A percentile compares a stretch with the other conserved stretches of the same genome.
These are phyloP conservation scores for Drosophila yooni DNA, from an alignment of 2,888 invertebrate genomes.

Conservation along the genomic window DNA sequence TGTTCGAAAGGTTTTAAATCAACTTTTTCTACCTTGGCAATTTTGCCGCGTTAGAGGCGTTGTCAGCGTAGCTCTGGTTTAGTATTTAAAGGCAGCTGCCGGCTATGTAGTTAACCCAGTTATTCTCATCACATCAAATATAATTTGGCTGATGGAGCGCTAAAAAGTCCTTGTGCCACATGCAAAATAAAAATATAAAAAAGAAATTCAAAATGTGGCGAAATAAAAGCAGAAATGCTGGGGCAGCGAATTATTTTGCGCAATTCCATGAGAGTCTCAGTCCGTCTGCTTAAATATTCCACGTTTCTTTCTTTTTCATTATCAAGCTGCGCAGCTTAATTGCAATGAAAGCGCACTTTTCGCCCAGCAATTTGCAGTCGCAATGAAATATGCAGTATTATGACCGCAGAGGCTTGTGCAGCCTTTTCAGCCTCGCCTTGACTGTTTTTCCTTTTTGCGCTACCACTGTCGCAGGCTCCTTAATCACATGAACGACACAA, in stretches of 20 bases:
- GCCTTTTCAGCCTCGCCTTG: conserved; percentile 23
- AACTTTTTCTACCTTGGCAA: conserved; percentile 13
- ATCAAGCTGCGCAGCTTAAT: conserved; percentile 70
- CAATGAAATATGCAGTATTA: conserved; percentile 64
- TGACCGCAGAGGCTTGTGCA: conserved; percentile 33
- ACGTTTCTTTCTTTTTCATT: conserved; percentile 59
- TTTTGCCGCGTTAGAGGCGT: conserved; percentile 32
- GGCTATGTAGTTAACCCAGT: conserved; percentile 55
- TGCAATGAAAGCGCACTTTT: conserved; percentile 77
- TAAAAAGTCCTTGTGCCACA: conserved; percentile 68
- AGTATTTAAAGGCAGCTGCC: conserved; percentile 10
- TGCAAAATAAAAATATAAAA: conserved; percentile 28
- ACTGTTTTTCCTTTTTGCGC: neutral
- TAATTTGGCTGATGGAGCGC: conserved; percentile 45
- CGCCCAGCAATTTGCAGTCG: conserved; percentile 67
- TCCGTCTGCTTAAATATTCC: neutral
- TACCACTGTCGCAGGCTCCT: conserved; percentile 22
- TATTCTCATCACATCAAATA: conserved; percentile 37
- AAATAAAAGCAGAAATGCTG: conserved; percentile 8
- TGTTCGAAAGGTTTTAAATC: conserved; percentile 27
- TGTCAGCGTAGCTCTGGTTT: conserved; percentile 1
- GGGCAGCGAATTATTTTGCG: conserved; percentile 21
- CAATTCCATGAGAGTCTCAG: conserved; percentile 31
- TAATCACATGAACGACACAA: conserved; percentile 74
- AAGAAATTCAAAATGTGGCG: neutral